A percentile compares a stretch with the other conserved stretches of the same genome.
phyloP scores from a whole-genome alignment of 2,888 invertebrate genomes.

The Proisotoma minuta region DNA sequence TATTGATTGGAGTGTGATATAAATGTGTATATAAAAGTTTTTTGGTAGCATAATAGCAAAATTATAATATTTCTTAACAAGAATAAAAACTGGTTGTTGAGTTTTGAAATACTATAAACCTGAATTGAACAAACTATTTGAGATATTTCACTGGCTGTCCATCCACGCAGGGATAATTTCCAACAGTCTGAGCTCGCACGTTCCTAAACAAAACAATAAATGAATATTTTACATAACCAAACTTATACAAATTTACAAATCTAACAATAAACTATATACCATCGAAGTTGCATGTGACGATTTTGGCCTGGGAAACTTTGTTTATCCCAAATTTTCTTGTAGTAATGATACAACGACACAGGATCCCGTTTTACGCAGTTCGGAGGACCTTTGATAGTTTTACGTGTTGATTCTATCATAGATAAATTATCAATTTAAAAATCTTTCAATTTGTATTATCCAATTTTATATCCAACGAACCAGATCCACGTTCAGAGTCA shows the following conservation, averaged over 20 bases:
- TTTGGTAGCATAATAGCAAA: no score
- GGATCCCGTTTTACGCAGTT: constrained; percentile 34
- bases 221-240: neutral
- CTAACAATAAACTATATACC: constrained; percentile 31
- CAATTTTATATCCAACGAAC: constrained; percentile 3
- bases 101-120: no score
- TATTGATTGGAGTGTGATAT: neutral
- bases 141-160: constrained; percentile 25
- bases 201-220: constrained; percentile 17
- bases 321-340: constrained; percentile 44
- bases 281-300: constrained; percentile 43
- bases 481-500: neutral
- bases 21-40: no score
- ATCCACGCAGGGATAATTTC: constrained; percentile 23
- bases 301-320: constrained; percentile 43
- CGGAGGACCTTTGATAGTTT: constrained; percentile 12
- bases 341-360: constrained; percentile 43
- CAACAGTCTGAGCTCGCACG: constrained; percentile 30
- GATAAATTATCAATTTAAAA: neutral
- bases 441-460: no score
- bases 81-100: no score
- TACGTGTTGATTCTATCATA: neutral
- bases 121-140: no score
- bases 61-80: no score
- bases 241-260: neutral